These are phyloP conservation scores for Linyphia triangularis DNA, from an alignment of 2,888 invertebrate genomes.

Conservation along the genomic window DNA sequence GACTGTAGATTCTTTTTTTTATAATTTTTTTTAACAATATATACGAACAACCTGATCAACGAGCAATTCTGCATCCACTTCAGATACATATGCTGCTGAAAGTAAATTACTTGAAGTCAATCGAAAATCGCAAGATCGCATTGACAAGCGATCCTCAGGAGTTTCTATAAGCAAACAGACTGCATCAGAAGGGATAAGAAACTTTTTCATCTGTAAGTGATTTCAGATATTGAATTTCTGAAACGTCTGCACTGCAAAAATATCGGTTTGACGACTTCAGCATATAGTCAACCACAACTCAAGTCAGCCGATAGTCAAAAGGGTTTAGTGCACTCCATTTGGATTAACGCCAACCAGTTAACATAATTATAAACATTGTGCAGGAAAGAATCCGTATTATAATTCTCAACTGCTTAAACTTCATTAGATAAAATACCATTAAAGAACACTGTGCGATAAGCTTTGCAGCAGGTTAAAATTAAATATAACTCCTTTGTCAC, in stretches of 20 bases:
- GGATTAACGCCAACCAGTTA: background rate
- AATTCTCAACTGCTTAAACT: background rate
- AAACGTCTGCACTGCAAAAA: background rate
- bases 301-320: background rate
- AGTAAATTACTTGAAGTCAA: slow-evolving; percentile 4
- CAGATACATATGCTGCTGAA: background rate
- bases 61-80: background rate
- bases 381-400: background rate
- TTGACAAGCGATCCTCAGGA: slow-evolving; percentile 51
- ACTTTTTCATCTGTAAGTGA: background rate
- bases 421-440: slow-evolving; percentile 1
- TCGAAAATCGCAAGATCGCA: slow-evolving; percentile 39
- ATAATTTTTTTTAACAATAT: background rate
- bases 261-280: background rate
- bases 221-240: background rate
- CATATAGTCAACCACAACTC: background rate
- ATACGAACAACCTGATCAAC: background rate
- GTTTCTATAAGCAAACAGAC: slow-evolving; percentile 8
- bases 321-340: slow-evolving; percentile 20
- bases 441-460: background rate
- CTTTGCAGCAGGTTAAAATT: background rate
- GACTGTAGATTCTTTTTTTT: no score
- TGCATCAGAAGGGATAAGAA: background rate
- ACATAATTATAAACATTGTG: background rate
- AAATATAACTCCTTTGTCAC: no score